Evolutionary conservation across 2,888 invertebrate species (phyloP).

Genomic region (Phengaris arion): DNA sequence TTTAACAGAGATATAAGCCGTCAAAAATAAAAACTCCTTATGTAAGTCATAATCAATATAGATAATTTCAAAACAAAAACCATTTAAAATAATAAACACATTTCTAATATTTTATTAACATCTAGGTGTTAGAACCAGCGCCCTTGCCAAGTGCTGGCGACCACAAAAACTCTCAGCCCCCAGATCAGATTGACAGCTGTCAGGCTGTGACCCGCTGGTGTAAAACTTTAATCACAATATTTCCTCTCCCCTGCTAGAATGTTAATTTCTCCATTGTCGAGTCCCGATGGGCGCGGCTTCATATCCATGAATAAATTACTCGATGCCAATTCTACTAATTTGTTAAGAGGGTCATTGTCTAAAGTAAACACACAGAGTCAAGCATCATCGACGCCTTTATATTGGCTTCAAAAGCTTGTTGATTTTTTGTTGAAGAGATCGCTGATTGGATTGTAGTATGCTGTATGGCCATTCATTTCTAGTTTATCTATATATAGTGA

Average conservation of each 20-base stretch:
- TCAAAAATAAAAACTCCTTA: background rate
- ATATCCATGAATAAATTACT: constrained; percentile 46
- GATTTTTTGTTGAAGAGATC: constrained; percentile 9
- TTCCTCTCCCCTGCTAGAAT: constrained; percentile 55
- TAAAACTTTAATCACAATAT: constrained; percentile 79
- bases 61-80: too few species aligned
- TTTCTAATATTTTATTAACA: background rate
- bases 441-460: constrained; percentile 12
- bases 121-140: constrained; percentile 2
- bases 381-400: background rate
- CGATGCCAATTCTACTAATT: constrained; percentile 29
- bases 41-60: too few species aligned
- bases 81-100: background rate
- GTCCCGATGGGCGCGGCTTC: constrained; percentile 55
- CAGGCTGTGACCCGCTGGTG: constrained; percentile 59
- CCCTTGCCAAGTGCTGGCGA: background rate
- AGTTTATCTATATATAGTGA: background rate
- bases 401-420: constrained; percentile 5
- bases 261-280: constrained; percentile 71
- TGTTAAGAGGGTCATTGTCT: constrained; percentile 28
- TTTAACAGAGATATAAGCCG: background rate
- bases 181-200: constrained; percentile 73
- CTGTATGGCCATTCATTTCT: background rate
- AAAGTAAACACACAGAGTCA: constrained; percentile 18
- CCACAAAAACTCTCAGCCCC: constrained; percentile 39